Conservation (phyloP, 2,888 invertebrate genomes). For the Seladonia tumulorum region DNA sequence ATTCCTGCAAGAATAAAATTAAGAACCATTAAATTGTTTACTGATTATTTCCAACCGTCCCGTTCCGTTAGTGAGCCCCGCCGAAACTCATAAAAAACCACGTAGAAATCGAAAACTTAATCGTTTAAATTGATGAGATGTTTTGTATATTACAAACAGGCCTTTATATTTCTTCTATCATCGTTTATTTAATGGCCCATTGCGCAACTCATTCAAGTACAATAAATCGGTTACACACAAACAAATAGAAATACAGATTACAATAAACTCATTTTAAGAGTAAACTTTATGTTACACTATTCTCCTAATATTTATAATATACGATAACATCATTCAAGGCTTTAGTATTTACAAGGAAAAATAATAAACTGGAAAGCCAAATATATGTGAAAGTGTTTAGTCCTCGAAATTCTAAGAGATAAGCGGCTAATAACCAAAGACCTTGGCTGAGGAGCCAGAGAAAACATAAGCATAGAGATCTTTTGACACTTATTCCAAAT, state of each 20-base stretch:
- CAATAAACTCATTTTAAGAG: neutral
- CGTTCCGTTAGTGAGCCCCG: neutral
- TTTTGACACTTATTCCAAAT: slow-evolving; percentile 86
- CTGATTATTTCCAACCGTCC: slow-evolving; percentile 8
- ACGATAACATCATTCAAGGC: slow-evolving; percentile 87
- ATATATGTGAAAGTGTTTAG: slow-evolving; percentile 92
- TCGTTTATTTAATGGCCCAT: slow-evolving; percentile 9
- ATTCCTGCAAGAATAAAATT: slow-evolving; percentile 82
- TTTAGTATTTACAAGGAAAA: slow-evolving; percentile 93
- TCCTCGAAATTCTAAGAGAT: slow-evolving; percentile 95
- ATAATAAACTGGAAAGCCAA: slow-evolving; percentile 93
- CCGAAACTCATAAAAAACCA: neutral
- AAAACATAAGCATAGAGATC: slow-evolving; percentile 85
- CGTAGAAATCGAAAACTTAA: neutral
- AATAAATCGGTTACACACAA: neutral
- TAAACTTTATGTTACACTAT: neutral
- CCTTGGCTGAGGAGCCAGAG: slow-evolving; percentile 91
- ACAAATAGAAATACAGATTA: neutral
- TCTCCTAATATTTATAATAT: slow-evolving; percentile 59
- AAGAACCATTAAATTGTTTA: slow-evolving; percentile 65
- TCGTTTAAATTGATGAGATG: neutral
- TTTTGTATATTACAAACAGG: neutral
- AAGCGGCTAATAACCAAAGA: slow-evolving; percentile 96
- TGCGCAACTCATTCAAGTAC: neutral
- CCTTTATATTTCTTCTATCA: neutral